Conservation (phyloP, 1,140 invertebrate species). For the Macrotrachela quadricornifera region DNA sequence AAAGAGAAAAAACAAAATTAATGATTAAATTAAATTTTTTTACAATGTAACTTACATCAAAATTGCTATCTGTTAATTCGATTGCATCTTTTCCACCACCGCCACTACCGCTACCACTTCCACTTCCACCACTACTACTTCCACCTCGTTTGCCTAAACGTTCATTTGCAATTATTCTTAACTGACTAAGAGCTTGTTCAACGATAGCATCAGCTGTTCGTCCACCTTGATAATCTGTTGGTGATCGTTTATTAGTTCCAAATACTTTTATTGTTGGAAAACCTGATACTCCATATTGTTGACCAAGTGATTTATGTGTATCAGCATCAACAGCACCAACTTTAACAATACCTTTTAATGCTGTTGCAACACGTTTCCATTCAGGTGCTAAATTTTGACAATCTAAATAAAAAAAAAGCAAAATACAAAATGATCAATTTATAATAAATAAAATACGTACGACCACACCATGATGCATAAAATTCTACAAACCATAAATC, state of each 20-base stretch:
- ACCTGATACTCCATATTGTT: slow-evolving; percentile 59
- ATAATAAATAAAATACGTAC: slow-evolving; percentile 22
- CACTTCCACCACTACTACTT: slow-evolving; percentile 15
- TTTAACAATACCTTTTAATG: slow-evolving; percentile 9
- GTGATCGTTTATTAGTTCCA: slow-evolving; percentile 58
- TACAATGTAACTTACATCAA: slow-evolving; percentile 35
- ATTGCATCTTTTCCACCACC: slow-evolving; percentile 38
- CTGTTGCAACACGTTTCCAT: slow-evolving; percentile 5
- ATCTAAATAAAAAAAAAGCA: slow-evolving; percentile 19
- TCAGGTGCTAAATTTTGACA: slow-evolving; percentile 8
- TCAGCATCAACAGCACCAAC: slow-evolving; percentile 7
- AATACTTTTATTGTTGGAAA: slow-evolving; percentile 95
- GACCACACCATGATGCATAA: slow-evolving; percentile 55
- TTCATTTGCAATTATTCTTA: slow-evolving; percentile 44
- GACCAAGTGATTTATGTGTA: slow-evolving; percentile 34
- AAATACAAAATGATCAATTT: background rate
- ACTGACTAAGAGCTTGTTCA: slow-evolving; percentile 52
- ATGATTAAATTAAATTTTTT: background rate
- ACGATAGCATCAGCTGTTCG: slow-evolving; percentile 63
- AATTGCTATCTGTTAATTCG: slow-evolving; percentile 78
- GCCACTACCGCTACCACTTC: slow-evolving; percentile 13
- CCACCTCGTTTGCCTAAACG: slow-evolving; percentile 30
- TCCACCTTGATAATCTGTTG: slow-evolving; percentile 58
- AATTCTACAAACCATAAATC: slow-evolving; percentile 91
- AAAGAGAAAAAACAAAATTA: background rate